Base-by-base conservation (phyloP, 2,888 invertebrate genomes). In the Ditylenchus weischeri region DNA sequence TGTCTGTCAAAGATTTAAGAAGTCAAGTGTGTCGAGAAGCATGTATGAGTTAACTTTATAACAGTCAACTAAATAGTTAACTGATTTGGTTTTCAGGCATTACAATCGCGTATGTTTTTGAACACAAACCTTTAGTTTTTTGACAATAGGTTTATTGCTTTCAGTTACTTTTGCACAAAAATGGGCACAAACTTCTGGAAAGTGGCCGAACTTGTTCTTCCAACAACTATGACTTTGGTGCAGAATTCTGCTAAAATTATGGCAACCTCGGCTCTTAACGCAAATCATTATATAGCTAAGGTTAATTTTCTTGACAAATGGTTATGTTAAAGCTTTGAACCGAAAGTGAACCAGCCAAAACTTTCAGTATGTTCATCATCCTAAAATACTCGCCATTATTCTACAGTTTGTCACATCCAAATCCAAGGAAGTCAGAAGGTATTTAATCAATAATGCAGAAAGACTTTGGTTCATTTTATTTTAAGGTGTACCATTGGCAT, bases 21-120 rank as follows among this genome's bases (percentile, higher is more conserved):
- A 96, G 95, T 76, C 91, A 91, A 86, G 91, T 95, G 70, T 94
- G 94, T 0, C 88, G 96, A 60, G 98, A 98, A 84, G 92, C 92
- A 0, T 95, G 94, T 83, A 54, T 10, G 23, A 18, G 11, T 43
- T 13, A 43, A 43, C 43, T 43, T 13, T 43, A 8, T 43, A 43
- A 8, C 8, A 43, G 43, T 43, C 13, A 43, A 13, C 43, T 15
- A 43, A 43, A 43, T 43, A 43, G 43, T 8, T 43, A 43, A 43
- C 15, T 13, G 43, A 13, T 43, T 43, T 13, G 11, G 15, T 43
- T 10, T 43, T 43, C 15, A 43, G 43, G 43, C 15, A 90, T 95
- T 70, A 92, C 94, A 0, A 89, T 95, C 78, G 92, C 94, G 51
- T 93, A 79, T 81, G 84, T 72, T 47, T 50, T 65, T 47, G 10